Base-by-base conservation (phyloP, 2,797 vertebrate species). In the Meriones psammophilus region DNA sequence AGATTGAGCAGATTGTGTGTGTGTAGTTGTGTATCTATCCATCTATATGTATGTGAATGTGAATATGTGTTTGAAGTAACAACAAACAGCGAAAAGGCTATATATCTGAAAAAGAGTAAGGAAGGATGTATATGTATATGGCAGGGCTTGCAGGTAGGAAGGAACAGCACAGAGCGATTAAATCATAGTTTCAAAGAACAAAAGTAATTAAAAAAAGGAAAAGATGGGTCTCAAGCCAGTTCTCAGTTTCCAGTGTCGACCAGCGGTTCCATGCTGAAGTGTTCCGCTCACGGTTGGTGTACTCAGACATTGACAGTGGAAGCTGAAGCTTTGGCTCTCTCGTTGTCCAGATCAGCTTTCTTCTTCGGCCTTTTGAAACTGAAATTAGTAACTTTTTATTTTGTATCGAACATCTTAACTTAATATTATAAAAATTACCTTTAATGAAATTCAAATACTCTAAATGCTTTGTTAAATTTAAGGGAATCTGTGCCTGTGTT, bases 371-470 rank as follows among this genome's bases (percentile, higher is more conserved):
- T 50, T 50, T 50, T 50, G 50, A 50, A 10, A 8, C 50, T 50
- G 50, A 50, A 18, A 79, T 33, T 56, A 33, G 30, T 39, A 62
- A 46, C 50, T 85, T 77, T 33, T 66, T 69, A 66, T 89, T 2
- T 89, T 86, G 13, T 54, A 5, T 36, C 77, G 33, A 78, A 13
- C 28, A 46, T 1, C 54, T 58, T 64, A 87, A 66, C 17, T 39
- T 91, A 77, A 62, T 76, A 68, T 17, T 18, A 78, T 91, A 85
- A 85, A 85, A 4, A 62, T 87, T 22, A n/a, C 42, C 83, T 46
- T 6, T 87, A 50, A 77, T 60, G 54, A 89, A 87, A 87, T 26
- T 73, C 24, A 76, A 13, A 60, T 36, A 73, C 14, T 24, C 3
- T 76, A 17, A 28, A 33, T 5, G 54, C 15, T 56, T 22, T 20